Evolutionary conservation across 1,140 invertebrate genomes (phyloP).

Genomic region (Drosophila obscura): DNA sequence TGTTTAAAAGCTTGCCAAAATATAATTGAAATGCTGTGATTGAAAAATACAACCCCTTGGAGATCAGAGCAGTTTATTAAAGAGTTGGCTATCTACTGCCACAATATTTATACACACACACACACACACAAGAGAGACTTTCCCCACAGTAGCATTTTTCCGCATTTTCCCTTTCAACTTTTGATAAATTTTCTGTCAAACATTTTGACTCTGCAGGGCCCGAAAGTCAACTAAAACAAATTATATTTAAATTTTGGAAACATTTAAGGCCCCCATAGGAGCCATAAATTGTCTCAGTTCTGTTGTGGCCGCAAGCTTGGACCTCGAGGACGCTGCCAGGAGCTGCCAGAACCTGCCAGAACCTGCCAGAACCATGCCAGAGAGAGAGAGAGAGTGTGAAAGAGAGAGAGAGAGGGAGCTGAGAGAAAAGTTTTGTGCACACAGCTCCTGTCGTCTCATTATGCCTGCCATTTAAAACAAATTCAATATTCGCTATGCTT

Average conservation of each 20-base stretch:
- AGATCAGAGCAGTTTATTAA: too few species aligned
- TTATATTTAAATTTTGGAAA: slow-evolving; percentile 56
- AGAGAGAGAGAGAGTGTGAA: background rate
- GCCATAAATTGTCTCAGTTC: slow-evolving; percentile 38
- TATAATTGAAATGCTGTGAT: too few species aligned
- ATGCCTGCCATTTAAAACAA: slow-evolving; percentile 77
- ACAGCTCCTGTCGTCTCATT: slow-evolving; percentile 60
- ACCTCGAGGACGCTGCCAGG: background rate
- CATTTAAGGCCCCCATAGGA: slow-evolving; percentile 48
- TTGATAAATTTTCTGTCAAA: slow-evolving; percentile 14
- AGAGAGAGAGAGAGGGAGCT: slow-evolving; percentile 8
- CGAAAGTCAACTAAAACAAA: slow-evolving; percentile 47
- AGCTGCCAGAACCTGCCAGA: slow-evolving; percentile 10
- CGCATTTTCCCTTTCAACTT: background rate
- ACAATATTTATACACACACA: too few species aligned
- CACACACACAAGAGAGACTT: too few species aligned
- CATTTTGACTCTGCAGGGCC: background rate
- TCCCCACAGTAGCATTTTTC: too few species aligned
- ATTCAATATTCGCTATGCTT: slow-evolving; percentile 72
- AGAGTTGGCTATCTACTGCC: too few species aligned
- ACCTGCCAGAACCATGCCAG: slow-evolving; percentile 3
- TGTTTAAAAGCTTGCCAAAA: too few species aligned
- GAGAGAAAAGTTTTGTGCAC: slow-evolving; percentile 30
- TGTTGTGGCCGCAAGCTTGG: background rate
- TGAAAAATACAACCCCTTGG: too few species aligned